phyloP scores from a whole-genome alignment of 2,113 vertebrate species.

The Ramphastos sulfuratus region DNA sequence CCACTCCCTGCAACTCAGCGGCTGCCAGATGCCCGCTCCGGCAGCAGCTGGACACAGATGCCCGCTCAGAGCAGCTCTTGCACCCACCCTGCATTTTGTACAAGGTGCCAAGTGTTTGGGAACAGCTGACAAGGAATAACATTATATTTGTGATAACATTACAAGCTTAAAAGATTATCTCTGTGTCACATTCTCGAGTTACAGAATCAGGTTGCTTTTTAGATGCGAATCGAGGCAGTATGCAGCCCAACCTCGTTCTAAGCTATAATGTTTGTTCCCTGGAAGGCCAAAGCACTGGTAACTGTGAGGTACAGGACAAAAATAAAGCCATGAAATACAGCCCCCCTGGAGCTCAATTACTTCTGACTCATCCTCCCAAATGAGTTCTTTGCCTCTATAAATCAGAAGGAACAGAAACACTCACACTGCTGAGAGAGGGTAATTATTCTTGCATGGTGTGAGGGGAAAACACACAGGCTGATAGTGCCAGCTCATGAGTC shows the following conservation, averaged over 20 bases:
- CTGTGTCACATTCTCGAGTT: not conserved
- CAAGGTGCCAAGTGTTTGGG: not conserved
- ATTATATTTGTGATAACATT: not conserved
- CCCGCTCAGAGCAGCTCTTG: not conserved
- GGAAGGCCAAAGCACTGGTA: constrained; percentile 9
- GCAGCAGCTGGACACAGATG: not conserved
- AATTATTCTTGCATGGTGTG: constrained; percentile 38
- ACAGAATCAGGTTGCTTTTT: not conserved
- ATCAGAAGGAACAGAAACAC: constrained; percentile 58
- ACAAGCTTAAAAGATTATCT: not conserved
- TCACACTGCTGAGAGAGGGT: not conserved
- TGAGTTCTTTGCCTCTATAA: constrained; percentile 47
- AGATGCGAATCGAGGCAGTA: not conserved
- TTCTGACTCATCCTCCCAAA: constrained; percentile 63
- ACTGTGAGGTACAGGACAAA: not conserved
- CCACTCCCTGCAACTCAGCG: not conserved
- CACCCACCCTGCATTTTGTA: not conserved
- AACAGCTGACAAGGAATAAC: not conserved
- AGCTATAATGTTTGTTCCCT: not conserved
- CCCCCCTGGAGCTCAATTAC: constrained; percentile 49
- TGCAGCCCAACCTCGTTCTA: not conserved
- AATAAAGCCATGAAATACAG: constrained; percentile 22
- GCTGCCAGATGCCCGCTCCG: not conserved
- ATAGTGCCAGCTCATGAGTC: not conserved
- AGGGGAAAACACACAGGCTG: constrained; percentile 17